Evolutionary conservation across 2,113 vertebrate genomes (phyloP), one percentile per base, ranked within the genome.

Genomic region (Taurulus bubalis): DNA sequence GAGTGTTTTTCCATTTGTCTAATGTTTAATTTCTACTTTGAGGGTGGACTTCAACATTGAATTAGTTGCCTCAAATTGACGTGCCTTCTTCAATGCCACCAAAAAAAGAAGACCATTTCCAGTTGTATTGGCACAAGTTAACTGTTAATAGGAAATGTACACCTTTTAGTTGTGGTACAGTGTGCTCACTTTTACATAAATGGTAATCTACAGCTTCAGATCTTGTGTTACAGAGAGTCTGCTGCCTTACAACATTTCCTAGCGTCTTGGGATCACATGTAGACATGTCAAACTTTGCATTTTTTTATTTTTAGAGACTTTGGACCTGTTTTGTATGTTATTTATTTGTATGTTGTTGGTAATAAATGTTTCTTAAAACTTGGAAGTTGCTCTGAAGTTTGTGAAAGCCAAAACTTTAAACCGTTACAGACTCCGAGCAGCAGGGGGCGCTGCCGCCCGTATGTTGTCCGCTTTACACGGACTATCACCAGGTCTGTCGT

Each of bases 321-420:
- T 62, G 8, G 3, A 78, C 5, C 49, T 69, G 47, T 78, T 89
- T 78, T 72, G n/a, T 55, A 63, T 84, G 34, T 73, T 91, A 90
- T 89, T 89, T 90, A 89, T 91, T 87, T 82, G 6, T 79, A 24
- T 71, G 9, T 81, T 3, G 18, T 76, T 90, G 30, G 1, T 34
- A 91, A 92, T 89, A 91, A 92, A 89, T 55, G 34, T 49, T 81
- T 87, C 10, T 79, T 51, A 62, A 66, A 1, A 2, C 22, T 38
- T 15, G n/a, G 16, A 69, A 49, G 8, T 58, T 56, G 60, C 1
- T 58, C 9, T 82, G 32, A 49, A 0, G n/a, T 79, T 59, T 84
- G 34, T 84, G 7, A 45, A 56, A 26, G 12, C 0, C 36, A 7
- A 9, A 12, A 22, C 47, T 24, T 20, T 20, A 28, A 28, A 0